Conservation (phyloP, 2,113 vertebrate species). For the Grantiella picta region DNA sequence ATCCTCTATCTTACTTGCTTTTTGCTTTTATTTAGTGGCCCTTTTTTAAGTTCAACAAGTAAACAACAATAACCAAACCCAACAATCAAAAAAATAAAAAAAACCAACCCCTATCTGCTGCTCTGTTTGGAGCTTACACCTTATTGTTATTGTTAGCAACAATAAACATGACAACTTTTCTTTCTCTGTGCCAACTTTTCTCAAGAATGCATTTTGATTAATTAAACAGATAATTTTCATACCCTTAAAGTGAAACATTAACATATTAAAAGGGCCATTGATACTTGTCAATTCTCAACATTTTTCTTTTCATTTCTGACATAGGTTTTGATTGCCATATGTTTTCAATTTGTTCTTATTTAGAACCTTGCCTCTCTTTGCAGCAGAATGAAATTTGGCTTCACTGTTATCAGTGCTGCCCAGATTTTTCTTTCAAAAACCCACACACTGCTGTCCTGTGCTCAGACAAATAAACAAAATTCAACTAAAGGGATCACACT, state of each 20-base stretch:
- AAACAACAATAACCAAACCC: too few relatives aligned
- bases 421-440: neutral
- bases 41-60: neutral
- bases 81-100: neutral
- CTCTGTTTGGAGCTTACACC: neutral
- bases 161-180: neutral
- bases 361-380: neutral
- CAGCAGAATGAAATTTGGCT: neutral
- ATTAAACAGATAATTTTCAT: neutral
- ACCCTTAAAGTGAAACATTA: neutral
- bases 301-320: neutral
- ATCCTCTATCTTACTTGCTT: neutral
- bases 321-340: neutral
- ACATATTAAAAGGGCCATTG: neutral
- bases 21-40: neutral
- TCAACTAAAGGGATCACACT: neutral
- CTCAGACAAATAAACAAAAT: neutral
- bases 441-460: neutral
- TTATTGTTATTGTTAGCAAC: neutral
- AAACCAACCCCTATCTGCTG: neutral
- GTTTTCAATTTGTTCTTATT: neutral
- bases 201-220: neutral
- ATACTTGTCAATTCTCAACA: neutral
- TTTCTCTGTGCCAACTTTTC: neutral
- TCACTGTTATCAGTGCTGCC: neutral